Conservation (phyloP, 64 coral and sea anemone genomes). For the Montipora cactus region DNA sequence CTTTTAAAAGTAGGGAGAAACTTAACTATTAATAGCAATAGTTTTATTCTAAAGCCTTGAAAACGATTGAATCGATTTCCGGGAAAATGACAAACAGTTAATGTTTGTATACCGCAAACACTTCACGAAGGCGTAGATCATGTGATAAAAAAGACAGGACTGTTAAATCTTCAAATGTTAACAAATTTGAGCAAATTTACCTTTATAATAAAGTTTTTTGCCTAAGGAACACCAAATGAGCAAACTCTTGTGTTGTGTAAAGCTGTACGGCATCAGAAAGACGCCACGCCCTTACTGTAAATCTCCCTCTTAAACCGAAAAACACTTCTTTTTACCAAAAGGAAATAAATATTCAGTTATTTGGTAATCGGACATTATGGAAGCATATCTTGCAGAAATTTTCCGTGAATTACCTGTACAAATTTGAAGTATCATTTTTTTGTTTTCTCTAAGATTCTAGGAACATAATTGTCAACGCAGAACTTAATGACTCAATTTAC, state of each 20-base stretch:
- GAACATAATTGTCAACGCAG: neutral
- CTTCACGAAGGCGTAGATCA: neutral
- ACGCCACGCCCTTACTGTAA: neutral
- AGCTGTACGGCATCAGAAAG: neutral
- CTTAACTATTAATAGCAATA: neutral
- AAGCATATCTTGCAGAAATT: neutral
- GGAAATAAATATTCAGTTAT: neutral
- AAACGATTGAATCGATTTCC: constrained; percentile 30
- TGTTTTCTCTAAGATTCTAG: neutral
- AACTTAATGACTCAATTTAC: neutral
- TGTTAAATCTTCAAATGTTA: neutral
- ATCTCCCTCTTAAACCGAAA: neutral
- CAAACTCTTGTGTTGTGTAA: neutral
- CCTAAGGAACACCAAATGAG: neutral
- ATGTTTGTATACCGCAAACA: neutral
- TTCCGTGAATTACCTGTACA: neutral
- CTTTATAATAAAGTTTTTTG: neutral
- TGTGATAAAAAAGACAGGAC: neutral
- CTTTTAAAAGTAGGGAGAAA: neutral
- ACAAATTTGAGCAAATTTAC: neutral
- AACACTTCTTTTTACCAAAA: neutral
- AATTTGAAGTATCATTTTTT: neutral
- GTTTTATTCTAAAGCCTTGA: neutral
- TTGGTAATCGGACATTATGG: neutral
- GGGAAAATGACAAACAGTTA: neutral